Conservation (phyloP, 2,113 vertebrate genomes). For the Hirundichthys speculiger region DNA sequence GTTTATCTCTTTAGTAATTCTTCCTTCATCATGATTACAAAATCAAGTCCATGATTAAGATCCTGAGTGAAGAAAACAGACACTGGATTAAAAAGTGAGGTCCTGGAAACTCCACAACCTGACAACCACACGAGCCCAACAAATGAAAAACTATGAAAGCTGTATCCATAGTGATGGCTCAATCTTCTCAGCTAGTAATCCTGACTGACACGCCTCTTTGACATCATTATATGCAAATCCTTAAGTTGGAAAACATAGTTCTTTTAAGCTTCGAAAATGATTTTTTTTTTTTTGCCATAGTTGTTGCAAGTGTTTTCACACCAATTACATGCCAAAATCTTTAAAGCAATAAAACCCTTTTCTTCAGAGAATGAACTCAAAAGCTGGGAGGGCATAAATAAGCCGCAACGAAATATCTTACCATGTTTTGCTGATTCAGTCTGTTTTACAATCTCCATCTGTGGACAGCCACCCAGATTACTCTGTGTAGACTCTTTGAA, state of each 20-base stretch:
- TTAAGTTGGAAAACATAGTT: constrained; percentile 12
- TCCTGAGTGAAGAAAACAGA: constrained; percentile 8
- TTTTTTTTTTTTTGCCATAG: neutral
- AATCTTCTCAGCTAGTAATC: constrained; percentile 48
- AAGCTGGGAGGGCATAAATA: neutral
- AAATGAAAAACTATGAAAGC: constrained; percentile 54
- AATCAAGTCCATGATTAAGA: constrained; percentile 7
- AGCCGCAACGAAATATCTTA: neutral
- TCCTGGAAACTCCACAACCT: constrained; percentile 26
- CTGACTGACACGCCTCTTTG: constrained; percentile 62
- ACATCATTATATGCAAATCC: constrained; percentile 52
- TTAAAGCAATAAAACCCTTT: neutral
- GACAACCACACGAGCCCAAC: constrained; percentile 23
- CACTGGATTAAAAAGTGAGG: constrained; percentile 10
- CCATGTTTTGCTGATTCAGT: constrained; percentile 19
- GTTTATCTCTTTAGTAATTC: constrained; percentile 4
- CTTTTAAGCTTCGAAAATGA: neutral
- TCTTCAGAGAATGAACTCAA: neutral
- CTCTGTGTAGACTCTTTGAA: constrained; percentile 29
- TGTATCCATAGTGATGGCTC: constrained; percentile 62
- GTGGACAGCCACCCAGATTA: constrained; percentile 22
- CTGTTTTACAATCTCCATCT: constrained; percentile 36
- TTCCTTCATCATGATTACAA: constrained; percentile 11
- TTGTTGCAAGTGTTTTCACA: neutral
- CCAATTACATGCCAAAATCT: neutral